phyloP scores from a whole-genome alignment of 2,888 invertebrate genomes.

The Macroteleia sp. region DNA sequence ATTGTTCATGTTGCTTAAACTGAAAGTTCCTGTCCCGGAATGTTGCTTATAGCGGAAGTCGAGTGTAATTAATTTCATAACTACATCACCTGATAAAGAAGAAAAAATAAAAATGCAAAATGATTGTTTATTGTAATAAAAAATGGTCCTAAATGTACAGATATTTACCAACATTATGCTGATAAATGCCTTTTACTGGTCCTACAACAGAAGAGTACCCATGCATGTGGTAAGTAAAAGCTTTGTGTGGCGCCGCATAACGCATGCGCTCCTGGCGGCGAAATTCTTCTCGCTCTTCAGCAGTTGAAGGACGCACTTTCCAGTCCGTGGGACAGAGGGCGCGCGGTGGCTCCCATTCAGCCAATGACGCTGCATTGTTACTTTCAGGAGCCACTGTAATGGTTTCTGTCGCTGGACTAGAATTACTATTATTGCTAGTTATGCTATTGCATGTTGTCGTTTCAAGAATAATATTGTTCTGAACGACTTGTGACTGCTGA shows the following conservation, averaged over 20 bases:
- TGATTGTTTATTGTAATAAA: too few relatives aligned
- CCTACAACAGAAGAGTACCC: conserved; percentile 94
- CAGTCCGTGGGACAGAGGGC: conserved; percentile 90
- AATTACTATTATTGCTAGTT: conserved; percentile 66
- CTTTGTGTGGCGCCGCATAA: conserved; percentile 95
- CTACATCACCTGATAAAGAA: too few relatives aligned
- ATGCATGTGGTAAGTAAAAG: conserved; percentile 95
- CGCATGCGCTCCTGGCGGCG: conserved; percentile 92
- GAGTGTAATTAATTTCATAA: too few relatives aligned
- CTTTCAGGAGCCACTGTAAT: conserved; percentile 70
- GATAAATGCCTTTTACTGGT: conserved; percentile 92
- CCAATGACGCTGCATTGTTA: conserved; percentile 70
- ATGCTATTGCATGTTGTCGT: conserved; percentile 41
- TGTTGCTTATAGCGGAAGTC: too few relatives aligned
- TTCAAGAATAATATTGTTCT: conserved; percentile 46
- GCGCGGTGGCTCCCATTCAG: conserved; percentile 83
- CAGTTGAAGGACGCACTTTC: conserved; percentile 92
- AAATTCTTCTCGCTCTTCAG: conserved; percentile 91
- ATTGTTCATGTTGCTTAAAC: too few relatives aligned
- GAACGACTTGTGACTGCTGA: conserved; percentile 61
- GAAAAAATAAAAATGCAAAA: too few relatives aligned
- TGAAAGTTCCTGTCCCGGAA: too few relatives aligned
- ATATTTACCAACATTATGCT: too few relatives aligned
- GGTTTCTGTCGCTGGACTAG: conserved; percentile 75
- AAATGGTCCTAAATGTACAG: too few relatives aligned